These are phyloP conservation scores for Furcifer pardalis DNA, from an alignment of 2,797 vertebrate genomes.

Conservation along the genomic window DNA sequence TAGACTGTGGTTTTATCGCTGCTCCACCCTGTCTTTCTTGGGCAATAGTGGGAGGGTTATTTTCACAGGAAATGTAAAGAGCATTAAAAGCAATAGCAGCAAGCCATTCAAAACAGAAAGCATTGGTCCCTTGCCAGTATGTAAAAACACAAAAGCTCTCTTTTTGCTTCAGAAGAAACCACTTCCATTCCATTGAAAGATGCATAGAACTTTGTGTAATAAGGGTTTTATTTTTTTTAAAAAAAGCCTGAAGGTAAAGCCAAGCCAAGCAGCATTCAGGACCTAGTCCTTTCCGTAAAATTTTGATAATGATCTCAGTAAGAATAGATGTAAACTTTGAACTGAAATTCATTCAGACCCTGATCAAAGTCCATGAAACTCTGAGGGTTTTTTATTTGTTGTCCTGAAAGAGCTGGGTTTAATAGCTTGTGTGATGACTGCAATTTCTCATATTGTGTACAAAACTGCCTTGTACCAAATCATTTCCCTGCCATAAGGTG, in stretches of 20 bases:
- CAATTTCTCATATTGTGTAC: not conserved
- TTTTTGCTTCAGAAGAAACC: slow-evolving; percentile 20
- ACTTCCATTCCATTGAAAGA: slow-evolving; percentile 27
- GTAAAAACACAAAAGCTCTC: slow-evolving; percentile 24
- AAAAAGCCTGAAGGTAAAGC: slow-evolving; percentile 32
- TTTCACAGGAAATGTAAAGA: slow-evolving; percentile 39
- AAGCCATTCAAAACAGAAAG: slow-evolving; percentile 29
- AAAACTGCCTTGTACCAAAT: not conserved
- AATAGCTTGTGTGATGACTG: not conserved
- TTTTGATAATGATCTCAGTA: slow-evolving; percentile 29
- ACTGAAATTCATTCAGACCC: not conserved
- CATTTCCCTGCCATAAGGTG: not conserved
- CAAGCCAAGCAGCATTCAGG: slow-evolving; percentile 27
- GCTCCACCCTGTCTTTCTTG: slow-evolving; percentile 46
- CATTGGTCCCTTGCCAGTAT: slow-evolving; percentile 49
- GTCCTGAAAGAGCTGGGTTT: not conserved
- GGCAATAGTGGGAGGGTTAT: slow-evolving; percentile 52
- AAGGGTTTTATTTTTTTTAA: slow-evolving; percentile 37
- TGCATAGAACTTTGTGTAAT: slow-evolving; percentile 44
- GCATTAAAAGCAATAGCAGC: slow-evolving; percentile 44
- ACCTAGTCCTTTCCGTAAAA: not conserved
- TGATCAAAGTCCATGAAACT: not conserved
- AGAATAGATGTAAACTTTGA: slow-evolving; percentile 22
- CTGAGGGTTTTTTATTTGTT: not conserved
- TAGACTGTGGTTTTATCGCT: slow-evolving; percentile 28